These are phyloP conservation scores for Psittacara wagleri DNA, from an alignment of 2,113 vertebrate genomes.

Conservation along the genomic window DNA sequence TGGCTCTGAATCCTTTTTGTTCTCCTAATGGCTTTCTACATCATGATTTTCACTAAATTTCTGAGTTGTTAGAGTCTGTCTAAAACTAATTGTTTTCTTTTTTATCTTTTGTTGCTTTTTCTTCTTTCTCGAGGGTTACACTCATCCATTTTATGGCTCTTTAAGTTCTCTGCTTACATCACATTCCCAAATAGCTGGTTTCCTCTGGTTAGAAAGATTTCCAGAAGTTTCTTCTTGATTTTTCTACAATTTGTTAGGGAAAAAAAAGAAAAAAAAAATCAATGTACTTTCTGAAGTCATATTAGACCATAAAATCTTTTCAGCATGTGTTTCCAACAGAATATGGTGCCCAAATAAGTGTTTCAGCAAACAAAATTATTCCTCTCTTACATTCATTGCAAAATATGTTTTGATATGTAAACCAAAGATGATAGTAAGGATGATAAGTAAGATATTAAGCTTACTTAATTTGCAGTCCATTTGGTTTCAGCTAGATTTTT, in stretches of 20 bases:
- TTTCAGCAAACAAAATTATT: background rate
- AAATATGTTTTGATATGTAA: background rate
- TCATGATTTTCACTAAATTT: background rate
- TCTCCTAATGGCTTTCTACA: background rate
- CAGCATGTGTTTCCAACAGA: background rate
- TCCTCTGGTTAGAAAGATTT: background rate
- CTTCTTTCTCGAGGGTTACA: background rate
- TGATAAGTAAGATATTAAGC: background rate
- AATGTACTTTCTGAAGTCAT: background rate
- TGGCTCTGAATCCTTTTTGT: background rate
- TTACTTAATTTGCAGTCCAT: background rate
- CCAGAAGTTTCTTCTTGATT: background rate
- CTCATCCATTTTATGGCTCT: background rate
- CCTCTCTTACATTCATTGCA: background rate
- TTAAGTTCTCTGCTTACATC: background rate
- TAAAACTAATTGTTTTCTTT: background rate
- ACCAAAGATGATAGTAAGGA: background rate
- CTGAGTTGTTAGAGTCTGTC: background rate
- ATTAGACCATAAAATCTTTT: background rate
- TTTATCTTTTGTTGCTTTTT: background rate
- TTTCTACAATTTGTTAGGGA: background rate
- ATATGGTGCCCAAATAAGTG: background rate
- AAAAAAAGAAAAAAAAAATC: no score
- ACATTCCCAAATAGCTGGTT: background rate
- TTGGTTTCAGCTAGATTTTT: background rate